Conservation (phyloP, 2,797 vertebrate species). For the Sardinella longiceps region DNA sequence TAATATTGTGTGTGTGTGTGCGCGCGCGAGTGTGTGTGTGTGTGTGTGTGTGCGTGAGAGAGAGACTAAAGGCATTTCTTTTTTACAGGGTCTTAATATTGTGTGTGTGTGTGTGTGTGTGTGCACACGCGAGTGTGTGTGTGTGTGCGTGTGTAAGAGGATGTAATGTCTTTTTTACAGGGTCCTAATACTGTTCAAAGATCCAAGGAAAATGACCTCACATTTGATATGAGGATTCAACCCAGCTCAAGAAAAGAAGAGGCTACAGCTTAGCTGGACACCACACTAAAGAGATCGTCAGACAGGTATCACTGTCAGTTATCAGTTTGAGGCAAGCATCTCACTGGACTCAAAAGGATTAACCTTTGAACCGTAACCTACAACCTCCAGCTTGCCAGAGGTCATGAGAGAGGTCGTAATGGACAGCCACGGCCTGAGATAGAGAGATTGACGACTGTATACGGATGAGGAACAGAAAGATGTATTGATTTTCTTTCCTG, state of each 20-base stretch:
- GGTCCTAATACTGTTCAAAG: not conserved
- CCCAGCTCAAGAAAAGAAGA: not conserved
- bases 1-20: conserved; percentile 22
- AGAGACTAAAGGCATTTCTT: too few relatives aligned
- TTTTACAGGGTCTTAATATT: conserved; percentile 23
- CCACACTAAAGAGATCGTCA: not conserved
- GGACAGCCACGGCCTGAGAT: not conserved
- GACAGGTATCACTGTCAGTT: conserved; percentile 1
- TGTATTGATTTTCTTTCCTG: not conserved
- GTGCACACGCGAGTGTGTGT: conserved; percentile 24
- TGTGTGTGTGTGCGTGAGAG: conserved; percentile 4
- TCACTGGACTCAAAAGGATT: conserved; percentile 8
- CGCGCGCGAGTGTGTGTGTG: not conserved
- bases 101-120: not conserved
- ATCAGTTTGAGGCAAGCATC: not conserved
- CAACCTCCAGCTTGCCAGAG: not conserved
- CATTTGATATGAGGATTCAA: conserved; percentile 1
- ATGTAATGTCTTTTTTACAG: conserved; percentile 27
- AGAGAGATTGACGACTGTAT: conserved; percentile 27
- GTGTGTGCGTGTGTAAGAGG: not conserved
- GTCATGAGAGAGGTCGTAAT: conserved; percentile 16
- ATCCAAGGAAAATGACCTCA: not conserved
- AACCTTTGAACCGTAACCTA: conserved; percentile 25
- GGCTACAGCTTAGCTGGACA: not conserved
- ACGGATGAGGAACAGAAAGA: not conserved